These are phyloP conservation scores for Lasioglossum pauxillum DNA, from an alignment of 2,888 invertebrate genomes.

Conservation along the genomic window DNA sequence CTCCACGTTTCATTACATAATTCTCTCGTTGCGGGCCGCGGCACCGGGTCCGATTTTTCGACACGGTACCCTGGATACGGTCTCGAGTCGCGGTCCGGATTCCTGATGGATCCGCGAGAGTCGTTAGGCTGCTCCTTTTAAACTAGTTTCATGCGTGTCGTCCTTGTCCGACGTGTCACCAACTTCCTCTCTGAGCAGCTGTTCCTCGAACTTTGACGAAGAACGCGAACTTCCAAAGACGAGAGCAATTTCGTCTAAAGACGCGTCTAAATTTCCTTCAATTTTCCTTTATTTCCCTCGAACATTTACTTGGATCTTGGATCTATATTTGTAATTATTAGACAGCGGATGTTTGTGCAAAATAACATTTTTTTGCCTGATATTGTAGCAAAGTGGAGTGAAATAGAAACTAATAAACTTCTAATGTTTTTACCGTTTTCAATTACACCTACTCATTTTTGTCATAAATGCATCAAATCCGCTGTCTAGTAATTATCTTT, in stretches of 20 bases:
- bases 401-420: too few relatives aligned
- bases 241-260: neutral
- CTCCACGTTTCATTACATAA: constrained; percentile 33
- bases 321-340: too few relatives aligned
- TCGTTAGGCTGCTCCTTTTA: neutral
- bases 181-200: neutral
- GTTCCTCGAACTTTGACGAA: neutral
- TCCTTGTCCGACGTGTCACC: neutral
- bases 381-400: too few relatives aligned
- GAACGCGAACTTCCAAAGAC: neutral
- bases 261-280: neutral
- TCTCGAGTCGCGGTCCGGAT: constrained; percentile 21
- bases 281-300: neutral
- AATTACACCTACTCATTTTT: too few relatives aligned
- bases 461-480: too few relatives aligned
- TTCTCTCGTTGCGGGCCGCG: constrained; percentile 14
- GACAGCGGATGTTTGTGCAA: too few relatives aligned
- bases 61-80: constrained; percentile 39
- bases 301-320: neutral
- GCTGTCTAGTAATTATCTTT: too few relatives aligned
- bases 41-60: constrained; percentile 41
- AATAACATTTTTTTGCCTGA: too few relatives aligned
- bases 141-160: neutral
- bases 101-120: neutral
- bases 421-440: too few relatives aligned